phyloP scores from a whole-genome alignment of 2,797 vertebrate genomes.

The Eleutherodactylus coqui region DNA sequence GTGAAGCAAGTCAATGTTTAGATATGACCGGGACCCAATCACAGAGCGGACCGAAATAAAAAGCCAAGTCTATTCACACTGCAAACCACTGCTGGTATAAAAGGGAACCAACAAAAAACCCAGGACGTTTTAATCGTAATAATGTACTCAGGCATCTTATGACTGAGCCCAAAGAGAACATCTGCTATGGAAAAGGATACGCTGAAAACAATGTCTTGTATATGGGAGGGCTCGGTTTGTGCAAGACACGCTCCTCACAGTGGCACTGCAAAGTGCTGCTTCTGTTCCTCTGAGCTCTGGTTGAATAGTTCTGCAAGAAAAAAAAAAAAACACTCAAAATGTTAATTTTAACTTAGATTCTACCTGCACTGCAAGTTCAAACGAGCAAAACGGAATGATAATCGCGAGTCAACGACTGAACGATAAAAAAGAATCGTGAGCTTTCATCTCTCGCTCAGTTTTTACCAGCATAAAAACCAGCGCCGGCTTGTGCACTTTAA shows the following conservation, averaged over 20 bases:
- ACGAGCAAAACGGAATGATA: too few relatives aligned
- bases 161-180: not conserved
- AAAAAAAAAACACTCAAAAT: constrained; percentile 27
- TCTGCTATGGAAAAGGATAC: constrained; percentile 87
- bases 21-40: not conserved
- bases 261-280: constrained; percentile 84
- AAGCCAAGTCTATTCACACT: not conserved
- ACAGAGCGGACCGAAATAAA: not conserved
- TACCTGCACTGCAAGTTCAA: not conserved
- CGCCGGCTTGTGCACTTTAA: too few relatives aligned
- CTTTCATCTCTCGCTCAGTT: too few relatives aligned
- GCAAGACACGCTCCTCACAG: constrained; percentile 88
- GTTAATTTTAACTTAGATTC: not conserved
- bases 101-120: too few relatives aligned
- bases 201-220: constrained; percentile 97
- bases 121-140: too few relatives aligned
- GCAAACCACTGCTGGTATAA: too few relatives aligned
- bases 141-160: too few relatives aligned
- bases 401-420: too few relatives aligned
- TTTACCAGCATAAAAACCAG: too few relatives aligned
- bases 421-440: not conserved
- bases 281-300: constrained; percentile 77
- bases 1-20: too few relatives aligned
- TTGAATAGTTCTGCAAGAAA: constrained; percentile 77
- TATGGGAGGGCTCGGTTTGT: constrained; percentile 91